Evolutionary conservation across 2,888 invertebrate genomes (phyloP), one percentile per base, ranked within the genome.

Genomic region (Prosopocoilus inquinatus): DNA sequence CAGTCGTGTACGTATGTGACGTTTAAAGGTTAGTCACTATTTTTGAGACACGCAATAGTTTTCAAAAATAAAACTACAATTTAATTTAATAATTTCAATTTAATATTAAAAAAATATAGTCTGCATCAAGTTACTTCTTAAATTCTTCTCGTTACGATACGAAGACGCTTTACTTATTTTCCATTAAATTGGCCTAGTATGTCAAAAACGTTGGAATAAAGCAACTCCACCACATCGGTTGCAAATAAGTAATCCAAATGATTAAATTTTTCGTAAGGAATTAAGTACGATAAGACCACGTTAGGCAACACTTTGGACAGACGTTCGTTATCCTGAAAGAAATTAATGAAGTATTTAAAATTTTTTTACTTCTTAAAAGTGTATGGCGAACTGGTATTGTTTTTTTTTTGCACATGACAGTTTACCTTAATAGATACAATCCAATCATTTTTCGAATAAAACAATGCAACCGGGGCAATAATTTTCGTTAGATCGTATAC

Each of bases 181-280:
- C 20, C 20, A 28, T 28, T 28, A 28, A 28, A 43, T 43, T 43
- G 9, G 9, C 20, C 43, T 11, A 43, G 12, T 16, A 43, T 13
- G 12, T 12, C 9, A 43, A 43, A 43, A 43, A 43, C 5, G 3
- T 43, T 12, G 43, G 9, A 16, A 58, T 74, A 74, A 5, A 74
- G 66, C 11, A 70, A 50, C 15, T 41, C 60, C 20, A 59, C 60
- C 9, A 74, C 75, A 52, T 72, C 63, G 9, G 70, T 73, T 5
- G 70, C 75, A 58, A 61, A 70, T 41, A 71, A 51, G 48, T 67
- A 75, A 58, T 75, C 75, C 50, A 75, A 60, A 60, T 75, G 75
- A 55, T 75, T 75, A 50, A 72, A 75, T 5, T 57, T 57, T 9
- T 60, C 51, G 50, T 75, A 73, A 2, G 68, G 54, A 5, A 72